Base-by-base conservation (phyloP, 1,140 invertebrate genomes). In the Proctacanthus coquilletti region DNA sequence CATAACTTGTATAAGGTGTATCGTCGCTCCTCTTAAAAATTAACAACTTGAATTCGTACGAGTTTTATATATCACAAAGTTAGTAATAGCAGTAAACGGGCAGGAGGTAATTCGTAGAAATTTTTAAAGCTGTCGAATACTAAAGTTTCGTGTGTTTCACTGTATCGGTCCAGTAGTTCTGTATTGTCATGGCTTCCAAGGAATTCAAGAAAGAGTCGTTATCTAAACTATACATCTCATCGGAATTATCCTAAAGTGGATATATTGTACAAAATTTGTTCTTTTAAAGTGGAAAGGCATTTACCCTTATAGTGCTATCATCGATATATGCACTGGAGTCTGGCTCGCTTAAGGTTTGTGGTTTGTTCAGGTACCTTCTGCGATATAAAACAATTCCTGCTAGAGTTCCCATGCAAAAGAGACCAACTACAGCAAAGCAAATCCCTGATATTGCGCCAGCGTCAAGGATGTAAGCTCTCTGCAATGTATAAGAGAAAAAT, bases 201-300 rank as follows among this genome's bases (percentile, higher is more conserved):
- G 84, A 87, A 62, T 88, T 89, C 35, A 89, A 68, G 63, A 88
- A 89, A 40, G 84, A 88, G 58, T 89, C 84, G 56, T 88, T 89
- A 63, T 89, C 84, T 61, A 88, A 64, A 54, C 84, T 87, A 62
- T 86, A 87, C 81, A 87, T 85, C 64, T 87, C 84, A 64, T 88
- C 84, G 0, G 83, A 86, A 56, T 85, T 87, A 59, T 87, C 84
- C 84, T 87, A 66, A 15, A 74, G 68, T 39, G 46, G 35, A 43
- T 39, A 52, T 38, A 45, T 18, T n/a, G 38, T 33, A 9, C 27
- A 15, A 32, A 32, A 23, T 20, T 40, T 5, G n/a, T 38, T n/a
- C n/a, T n/a, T n/a, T n/a, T n/a, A n/a, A n/a, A n/a, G n/a, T n/a
- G n/a, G n/a, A n/a, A n/a, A n/a, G 19, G 57, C 49, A 63, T 68